Evolutionary conservation across 1,140 invertebrate species (phyloP).

Genomic region (Apis dorsata): DNA sequence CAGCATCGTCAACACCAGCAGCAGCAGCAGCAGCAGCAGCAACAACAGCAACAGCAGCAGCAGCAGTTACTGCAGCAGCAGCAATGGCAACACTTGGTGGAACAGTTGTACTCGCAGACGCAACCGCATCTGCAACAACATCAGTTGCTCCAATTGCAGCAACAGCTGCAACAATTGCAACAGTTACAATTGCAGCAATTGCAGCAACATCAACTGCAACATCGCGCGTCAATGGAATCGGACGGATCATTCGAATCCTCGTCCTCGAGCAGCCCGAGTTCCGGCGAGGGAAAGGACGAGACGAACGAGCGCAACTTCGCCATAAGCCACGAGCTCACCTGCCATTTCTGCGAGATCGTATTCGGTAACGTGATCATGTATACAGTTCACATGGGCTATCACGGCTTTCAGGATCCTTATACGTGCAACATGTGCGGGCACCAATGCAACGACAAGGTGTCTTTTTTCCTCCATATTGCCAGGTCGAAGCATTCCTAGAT

Average conservation of each 20-base stretch:
- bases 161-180: neutral
- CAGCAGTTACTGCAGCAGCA: no score
- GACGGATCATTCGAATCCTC: neutral
- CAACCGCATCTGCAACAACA: no score
- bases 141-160: no score
- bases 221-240: neutral
- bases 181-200: neutral
- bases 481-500: constrained; percentile 88
- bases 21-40: no score
- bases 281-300: neutral
- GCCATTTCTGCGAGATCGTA: constrained; percentile 92
- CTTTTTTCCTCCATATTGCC: constrained; percentile 96
- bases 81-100: no score
- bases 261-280: neutral
- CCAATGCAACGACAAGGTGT: constrained; percentile 88
- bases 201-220: neutral
- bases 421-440: constrained; percentile 97
- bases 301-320: neutral
- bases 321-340: constrained; percentile 81
- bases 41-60: no score
- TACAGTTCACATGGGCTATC: constrained; percentile 97
- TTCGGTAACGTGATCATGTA: constrained; percentile 96
- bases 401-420: constrained; percentile 93
- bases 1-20: no score
- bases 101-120: no score